Evolutionary conservation across 1,140 invertebrate genomes (phyloP).

Genomic region (Cyphomyrmex costatus): DNA sequence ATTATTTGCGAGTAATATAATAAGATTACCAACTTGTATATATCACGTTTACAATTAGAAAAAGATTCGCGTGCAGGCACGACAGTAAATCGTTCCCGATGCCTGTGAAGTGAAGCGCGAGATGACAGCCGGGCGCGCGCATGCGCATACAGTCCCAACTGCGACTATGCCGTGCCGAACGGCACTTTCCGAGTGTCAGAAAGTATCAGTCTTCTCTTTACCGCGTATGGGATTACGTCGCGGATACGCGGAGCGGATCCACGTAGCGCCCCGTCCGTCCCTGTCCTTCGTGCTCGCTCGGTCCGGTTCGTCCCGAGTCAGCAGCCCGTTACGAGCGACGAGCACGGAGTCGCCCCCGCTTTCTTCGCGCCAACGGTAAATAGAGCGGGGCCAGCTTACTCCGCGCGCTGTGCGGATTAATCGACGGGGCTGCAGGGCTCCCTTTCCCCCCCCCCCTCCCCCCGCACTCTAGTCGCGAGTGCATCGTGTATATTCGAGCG

Average conservation of each 20-base stretch:
- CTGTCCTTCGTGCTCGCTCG: constrained; percentile 28
- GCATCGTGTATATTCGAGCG: constrained; percentile 6
- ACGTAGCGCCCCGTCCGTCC: background rate
- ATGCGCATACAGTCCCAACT: background rate
- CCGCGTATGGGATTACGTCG: background rate
- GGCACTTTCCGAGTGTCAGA: constrained; percentile 5
- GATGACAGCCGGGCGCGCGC: background rate
- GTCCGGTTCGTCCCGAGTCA: constrained; percentile 22
- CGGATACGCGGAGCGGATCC: too few relatives aligned
- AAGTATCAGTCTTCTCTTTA: constrained; percentile 21
- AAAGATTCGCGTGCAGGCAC: background rate
- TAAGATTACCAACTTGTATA: too few relatives aligned
- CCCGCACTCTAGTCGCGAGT: background rate
- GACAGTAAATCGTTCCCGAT: background rate
- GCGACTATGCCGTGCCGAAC: background rate
- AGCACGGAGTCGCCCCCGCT: constrained; percentile 45
- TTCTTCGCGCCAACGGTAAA: constrained; percentile 54
- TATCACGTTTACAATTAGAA: background rate
- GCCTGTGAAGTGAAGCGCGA: background rate
- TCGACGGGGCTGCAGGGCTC: constrained; percentile 16
- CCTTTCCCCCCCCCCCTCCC: background rate
- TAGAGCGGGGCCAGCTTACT: constrained; percentile 71
- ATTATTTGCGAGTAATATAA: too few relatives aligned
- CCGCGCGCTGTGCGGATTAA: constrained; percentile 25
- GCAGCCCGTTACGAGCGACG: constrained; percentile 7